Conservation (phyloP, 2,113 vertebrate species). For the Syngnathus typhle region DNA sequence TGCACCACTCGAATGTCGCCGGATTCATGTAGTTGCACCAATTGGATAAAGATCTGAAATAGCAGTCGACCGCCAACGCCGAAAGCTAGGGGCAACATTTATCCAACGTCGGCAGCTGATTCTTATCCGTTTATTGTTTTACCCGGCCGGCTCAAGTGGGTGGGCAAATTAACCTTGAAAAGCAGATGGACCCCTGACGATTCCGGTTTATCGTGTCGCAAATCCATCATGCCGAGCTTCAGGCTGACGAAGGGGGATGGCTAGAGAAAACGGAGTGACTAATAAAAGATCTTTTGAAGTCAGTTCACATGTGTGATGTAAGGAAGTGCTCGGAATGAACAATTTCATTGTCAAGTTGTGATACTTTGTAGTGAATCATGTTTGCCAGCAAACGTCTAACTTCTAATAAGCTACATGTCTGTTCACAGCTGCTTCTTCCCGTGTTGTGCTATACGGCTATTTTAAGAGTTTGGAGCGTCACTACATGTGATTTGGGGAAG, state of each 20-base stretch:
- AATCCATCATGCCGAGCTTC: constrained; percentile 1
- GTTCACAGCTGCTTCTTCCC: background rate
- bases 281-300: background rate
- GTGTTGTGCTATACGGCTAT: constrained; percentile 6
- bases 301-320: constrained; percentile 2
- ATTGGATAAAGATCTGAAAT: background rate
- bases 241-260: background rate
- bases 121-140: background rate
- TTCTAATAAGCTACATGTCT: background rate
- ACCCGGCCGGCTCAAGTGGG: background rate
- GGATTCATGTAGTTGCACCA: background rate
- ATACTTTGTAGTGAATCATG: background rate
- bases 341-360: background rate
- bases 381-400: background rate
- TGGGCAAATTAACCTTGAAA: constrained; percentile 1
- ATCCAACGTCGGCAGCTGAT: background rate
- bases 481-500: constrained; percentile 36
- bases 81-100: background rate
- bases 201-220: background rate
- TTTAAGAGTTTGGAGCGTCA: constrained; percentile 35
- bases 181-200: background rate
- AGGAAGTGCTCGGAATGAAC: no score
- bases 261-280: background rate
- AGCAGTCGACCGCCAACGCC: background rate
- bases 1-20: background rate